Evolutionary conservation across 1,140 invertebrate genomes (phyloP).

Genomic region (Solen grandis): DNA sequence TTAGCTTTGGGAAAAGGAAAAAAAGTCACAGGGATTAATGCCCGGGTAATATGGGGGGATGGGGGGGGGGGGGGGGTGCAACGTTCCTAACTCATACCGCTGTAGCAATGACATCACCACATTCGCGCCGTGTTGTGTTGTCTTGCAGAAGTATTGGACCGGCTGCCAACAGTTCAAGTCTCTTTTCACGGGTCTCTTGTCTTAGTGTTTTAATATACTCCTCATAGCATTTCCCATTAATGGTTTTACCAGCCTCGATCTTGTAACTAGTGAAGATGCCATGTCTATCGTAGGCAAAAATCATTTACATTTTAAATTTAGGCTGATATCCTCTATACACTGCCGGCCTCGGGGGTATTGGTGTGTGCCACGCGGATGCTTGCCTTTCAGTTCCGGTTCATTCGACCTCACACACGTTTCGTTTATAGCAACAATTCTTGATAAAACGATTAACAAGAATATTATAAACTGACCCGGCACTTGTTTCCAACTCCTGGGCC

Average conservation of each 20-base stretch:
- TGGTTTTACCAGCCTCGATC: neutral
- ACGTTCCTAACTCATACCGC: neutral
- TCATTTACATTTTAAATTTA: neutral
- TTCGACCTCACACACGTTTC: neutral
- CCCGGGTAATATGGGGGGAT: neutral
- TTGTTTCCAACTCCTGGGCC: neutral
- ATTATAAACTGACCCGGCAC: neutral
- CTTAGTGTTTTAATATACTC: conserved; percentile 7
- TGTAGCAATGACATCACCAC: neutral
- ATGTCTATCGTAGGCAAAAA: neutral
- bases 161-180: neutral
- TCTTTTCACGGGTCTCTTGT: neutral
- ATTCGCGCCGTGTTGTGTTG: neutral
- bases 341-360: neutral
- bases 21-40: neutral
- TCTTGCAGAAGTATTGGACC: neutral
- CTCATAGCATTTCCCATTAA: neutral
- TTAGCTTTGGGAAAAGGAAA: conserved; percentile 12
- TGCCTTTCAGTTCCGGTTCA: neutral
- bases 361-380: neutral
- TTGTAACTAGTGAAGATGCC: neutral
- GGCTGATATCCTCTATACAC: neutral
- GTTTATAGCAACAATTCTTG: neutral
- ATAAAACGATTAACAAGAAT: neutral
- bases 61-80: neutral